Evolutionary conservation across 1,140 invertebrate genomes (phyloP).

Genomic region (Myzus persicae): DNA sequence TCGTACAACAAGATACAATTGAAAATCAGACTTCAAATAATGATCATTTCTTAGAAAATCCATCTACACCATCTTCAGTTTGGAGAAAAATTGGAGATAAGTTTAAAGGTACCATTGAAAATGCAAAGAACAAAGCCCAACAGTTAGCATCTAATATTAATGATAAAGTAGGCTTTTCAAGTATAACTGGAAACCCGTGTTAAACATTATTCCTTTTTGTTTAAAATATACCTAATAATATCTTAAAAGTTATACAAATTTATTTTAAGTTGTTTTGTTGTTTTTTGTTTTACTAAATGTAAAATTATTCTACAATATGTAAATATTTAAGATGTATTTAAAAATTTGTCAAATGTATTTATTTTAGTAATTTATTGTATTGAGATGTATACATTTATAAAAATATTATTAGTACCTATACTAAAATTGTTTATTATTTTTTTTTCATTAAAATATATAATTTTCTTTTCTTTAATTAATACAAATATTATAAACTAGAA

Average conservation of each 20-base stretch:
- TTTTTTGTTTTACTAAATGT: neutral
- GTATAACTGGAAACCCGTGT: neutral
- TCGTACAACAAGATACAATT: neutral
- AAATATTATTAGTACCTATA: neutral
- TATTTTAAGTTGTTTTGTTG: neutral
- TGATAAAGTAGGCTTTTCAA: slow-evolving; percentile 43
- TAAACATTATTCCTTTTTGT: neutral
- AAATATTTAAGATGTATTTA: slow-evolving; percentile 23
- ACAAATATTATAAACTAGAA: neutral
- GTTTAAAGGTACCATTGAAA: slow-evolving; percentile 9
- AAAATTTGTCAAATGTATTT: neutral
- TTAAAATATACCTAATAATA: neutral
- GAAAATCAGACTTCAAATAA: neutral
- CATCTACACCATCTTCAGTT: neutral
- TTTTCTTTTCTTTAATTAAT: neutral
- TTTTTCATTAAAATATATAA: neutral
- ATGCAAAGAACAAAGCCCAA: slow-evolving; percentile 6
- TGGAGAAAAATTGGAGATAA: slow-evolving; percentile 49
- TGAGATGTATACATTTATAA: neutral
- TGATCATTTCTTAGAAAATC: neutral
- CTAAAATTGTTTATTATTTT: too few relatives aligned
- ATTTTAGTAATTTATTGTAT: neutral
- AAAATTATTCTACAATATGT: neutral
- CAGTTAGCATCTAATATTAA: slow-evolving; percentile 36
- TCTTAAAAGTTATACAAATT: neutral